Conservation (phyloP, 1,140 invertebrate species). For the Drosophila sucinea region DNA sequence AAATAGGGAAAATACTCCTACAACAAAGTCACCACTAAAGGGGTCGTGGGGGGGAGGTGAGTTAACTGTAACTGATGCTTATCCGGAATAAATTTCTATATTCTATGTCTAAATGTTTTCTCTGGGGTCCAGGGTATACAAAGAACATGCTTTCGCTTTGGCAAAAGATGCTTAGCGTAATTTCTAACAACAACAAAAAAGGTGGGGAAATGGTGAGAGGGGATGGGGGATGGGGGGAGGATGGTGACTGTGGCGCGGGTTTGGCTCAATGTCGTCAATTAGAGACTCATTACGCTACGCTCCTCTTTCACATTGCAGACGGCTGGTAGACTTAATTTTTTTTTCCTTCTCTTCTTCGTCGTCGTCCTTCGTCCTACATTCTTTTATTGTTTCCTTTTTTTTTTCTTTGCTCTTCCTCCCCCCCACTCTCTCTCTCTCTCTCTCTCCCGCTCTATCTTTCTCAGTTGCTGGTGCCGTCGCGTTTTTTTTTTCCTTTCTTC, state of each 20-base stretch:
- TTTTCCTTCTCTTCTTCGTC: conserved; percentile 26
- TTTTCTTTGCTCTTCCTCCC: conserved; percentile 11
- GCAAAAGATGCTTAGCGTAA: conserved; percentile 62
- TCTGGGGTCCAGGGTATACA: conserved; percentile 1
- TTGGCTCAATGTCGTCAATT: conserved; percentile 80
- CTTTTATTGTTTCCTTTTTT: conserved; percentile 74
- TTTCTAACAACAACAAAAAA: conserved; percentile 64
- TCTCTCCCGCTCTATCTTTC: background rate
- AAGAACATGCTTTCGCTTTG: background rate
- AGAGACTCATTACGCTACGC: conserved; percentile 79
- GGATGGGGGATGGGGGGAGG: background rate
- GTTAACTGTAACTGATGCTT: too few relatives aligned
- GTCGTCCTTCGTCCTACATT: conserved; percentile 55
- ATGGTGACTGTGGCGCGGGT: background rate
- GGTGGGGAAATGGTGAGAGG: background rate
- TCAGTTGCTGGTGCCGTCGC: background rate
- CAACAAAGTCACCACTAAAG: too few relatives aligned
- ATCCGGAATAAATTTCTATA: too few relatives aligned
- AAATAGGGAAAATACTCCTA: too few relatives aligned
- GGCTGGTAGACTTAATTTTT: conserved; percentile 72
- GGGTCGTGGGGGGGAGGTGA: too few relatives aligned
- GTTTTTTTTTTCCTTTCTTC: conserved; percentile 29
- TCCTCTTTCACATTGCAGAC: conserved; percentile 68
- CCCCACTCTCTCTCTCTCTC: conserved; percentile 8
- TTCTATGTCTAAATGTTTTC: background rate